Base-by-base conservation (phyloP, 2,797 vertebrate species). In the Smutsia temminckii region DNA sequence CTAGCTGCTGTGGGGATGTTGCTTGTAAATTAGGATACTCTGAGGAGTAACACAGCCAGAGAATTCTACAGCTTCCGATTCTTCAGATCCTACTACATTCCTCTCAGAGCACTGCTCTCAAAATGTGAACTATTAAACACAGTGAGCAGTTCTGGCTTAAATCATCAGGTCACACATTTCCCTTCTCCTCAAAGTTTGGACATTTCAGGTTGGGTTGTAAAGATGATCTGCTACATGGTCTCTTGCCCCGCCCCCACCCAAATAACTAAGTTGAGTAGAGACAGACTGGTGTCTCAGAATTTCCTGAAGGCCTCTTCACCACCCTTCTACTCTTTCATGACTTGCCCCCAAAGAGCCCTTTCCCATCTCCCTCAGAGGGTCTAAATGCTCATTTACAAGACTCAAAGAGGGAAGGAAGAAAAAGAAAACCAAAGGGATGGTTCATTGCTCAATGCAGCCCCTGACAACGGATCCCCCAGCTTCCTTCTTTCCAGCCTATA, bases 361-460 rank as follows among this genome's bases (percentile, higher is more conserved):
- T 95, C 81, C 53, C 16, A n/a, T 89, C 13, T 95, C 57, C 46
- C 51, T 77, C 9, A 78, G 32, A 77, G 86, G n/a, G 53, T 57
- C 85, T 89, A 85, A 95, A 83, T 95, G 16, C 13, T 85, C 71
- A 69, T 97, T 97, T 97, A 96, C 53, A 93, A 96, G 95, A 64
- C 53, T 85, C 42, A 74, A 64, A 74, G 74, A 57, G 55, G 42
- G 42, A 71, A 63, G 63, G 64, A 85, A 94, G 89, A 81, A 93
- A 96, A 97, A 94, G 91, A 68, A 86, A 9, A 79, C 81, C 21
- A 68, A 69, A 57, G 95, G 69, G 91, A 95, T 69, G 78, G 87
- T 77, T 96, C 92, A 96, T 97, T 92, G 85, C 79, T 97, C 85
- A 89, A 12, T 69, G 89, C 32, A 79, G 57, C 80, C 94, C 96